Percentiles rank a stretch among this genome's conserved stretches.
Conservation (phyloP, 2,888 invertebrate species). For the Trisateles emortualis region DNA sequence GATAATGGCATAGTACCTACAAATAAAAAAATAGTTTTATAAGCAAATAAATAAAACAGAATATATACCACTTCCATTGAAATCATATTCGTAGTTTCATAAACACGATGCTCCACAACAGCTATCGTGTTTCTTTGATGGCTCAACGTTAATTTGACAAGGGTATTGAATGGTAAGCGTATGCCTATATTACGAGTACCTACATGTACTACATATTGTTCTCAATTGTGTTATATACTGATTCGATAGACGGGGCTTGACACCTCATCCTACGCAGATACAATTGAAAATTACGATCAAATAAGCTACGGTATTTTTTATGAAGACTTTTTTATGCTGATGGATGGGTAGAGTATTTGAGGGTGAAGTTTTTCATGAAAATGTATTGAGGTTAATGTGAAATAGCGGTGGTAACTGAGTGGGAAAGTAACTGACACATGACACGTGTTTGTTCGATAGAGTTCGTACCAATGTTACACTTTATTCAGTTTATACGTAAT, state of each 20-base stretch:
- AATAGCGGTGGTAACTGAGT: too few species aligned
- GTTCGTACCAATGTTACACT: too few species aligned
- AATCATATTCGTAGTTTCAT: slow-evolving; percentile 1
- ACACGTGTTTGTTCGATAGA: too few species aligned
- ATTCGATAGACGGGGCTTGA: slow-evolving; percentile 4
- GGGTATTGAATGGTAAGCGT: slow-evolving; percentile 44
- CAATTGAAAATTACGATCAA: slow-evolving; percentile 1
- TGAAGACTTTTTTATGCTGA: neutral
- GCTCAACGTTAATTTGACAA: slow-evolving; percentile 42
- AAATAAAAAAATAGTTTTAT: too few species aligned
- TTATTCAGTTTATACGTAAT: too few species aligned
- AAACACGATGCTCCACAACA: slow-evolving; percentile 24
- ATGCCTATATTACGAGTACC: too few species aligned
- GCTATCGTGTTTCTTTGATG: slow-evolving; percentile 45
- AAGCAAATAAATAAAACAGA: too few species aligned
- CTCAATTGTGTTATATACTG: slow-evolving; percentile 11
- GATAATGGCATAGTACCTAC: too few species aligned
- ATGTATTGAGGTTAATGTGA: too few species aligned
- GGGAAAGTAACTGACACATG: too few species aligned
- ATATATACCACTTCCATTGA: slow-evolving; percentile 12
- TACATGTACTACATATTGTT: neutral
- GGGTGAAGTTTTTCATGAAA: too few species aligned
- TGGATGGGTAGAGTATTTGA: too few species aligned
- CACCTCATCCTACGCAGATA: slow-evolving; percentile 2
- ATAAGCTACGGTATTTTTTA: neutral